Percentiles rank a stretch among this genome's conserved stretches.
Evolutionary conservation across 2,797 vertebrate genomes (phyloP).

Genomic region (Ispidina picta): DNA sequence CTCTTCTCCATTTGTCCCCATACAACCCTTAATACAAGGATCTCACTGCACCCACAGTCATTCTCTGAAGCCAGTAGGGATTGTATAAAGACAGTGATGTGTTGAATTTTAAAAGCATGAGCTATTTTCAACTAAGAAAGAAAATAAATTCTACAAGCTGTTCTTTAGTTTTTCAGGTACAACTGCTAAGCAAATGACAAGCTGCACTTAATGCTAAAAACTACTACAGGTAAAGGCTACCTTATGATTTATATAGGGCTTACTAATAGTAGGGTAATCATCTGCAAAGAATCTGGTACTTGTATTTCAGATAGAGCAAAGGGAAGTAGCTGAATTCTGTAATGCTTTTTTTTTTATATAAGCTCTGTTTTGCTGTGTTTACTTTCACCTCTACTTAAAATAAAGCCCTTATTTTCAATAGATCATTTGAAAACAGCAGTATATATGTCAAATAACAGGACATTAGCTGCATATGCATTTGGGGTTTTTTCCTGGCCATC

Average conservation of each 20-base stretch:
- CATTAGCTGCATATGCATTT: not conserved
- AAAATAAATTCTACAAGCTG: not conserved
- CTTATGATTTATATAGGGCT: not conserved
- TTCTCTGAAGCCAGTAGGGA: not conserved
- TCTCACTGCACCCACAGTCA: not conserved
- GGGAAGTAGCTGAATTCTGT: not conserved
- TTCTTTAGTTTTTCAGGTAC: not conserved
- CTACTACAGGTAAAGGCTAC: not conserved
- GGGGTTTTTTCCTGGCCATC: not conserved
- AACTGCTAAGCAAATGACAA: not conserved
- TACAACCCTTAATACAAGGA: not conserved
- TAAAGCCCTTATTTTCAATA: not conserved
- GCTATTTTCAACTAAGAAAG: not conserved
- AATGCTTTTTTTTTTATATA: not conserved
- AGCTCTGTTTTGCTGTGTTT: not conserved
- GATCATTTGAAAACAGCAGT: not conserved
- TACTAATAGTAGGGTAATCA: not conserved
- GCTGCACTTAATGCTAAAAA: not conserved
- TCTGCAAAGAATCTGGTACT: not conserved
- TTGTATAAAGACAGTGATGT: not conserved
- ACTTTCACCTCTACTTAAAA: not conserved
- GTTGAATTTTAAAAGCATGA: not conserved
- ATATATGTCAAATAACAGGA: not conserved
- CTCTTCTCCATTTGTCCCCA: not conserved
- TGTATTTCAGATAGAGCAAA: not conserved